Evolutionary conservation across 2,888 invertebrate genomes (phyloP), one percentile per base, ranked within the genome.

Genomic region (Scaptodrosophila latifasciaeformis): DNA sequence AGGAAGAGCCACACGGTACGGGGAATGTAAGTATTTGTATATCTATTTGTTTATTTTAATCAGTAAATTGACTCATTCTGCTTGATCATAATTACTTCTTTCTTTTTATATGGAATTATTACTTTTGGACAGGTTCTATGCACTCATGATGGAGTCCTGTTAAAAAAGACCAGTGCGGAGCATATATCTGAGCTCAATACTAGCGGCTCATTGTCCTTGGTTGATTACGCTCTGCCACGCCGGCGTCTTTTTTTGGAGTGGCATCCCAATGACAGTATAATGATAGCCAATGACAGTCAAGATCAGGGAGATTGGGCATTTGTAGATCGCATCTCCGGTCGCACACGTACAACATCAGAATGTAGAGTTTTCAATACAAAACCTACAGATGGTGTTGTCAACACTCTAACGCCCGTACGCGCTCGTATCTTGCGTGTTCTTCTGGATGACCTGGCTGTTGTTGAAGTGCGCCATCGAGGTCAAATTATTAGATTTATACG

Each of bases 241-340:
- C 86, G 86, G 67, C 89, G 89, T n/a, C 90, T 90, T 60, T 90
- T 89, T 65, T 90, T 96, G 49, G 95, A 95, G 84, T 96, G 95
- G 96, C 91, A 92, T 81, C 93, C 93, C 0, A 91, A 91, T 58
- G 94, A 94, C 82, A 85, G 82, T 53, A 85, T 85, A n/a, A 88
- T 93, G 62, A 93, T 94, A 10, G 89, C 90, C 6, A 92, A 93
- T 67, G 93, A 93, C 66, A 90, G 90, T 1, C 93, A 92, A 75
- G 93, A 93, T 80, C 92, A 93, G 77, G 94, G 94, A 79, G 86
- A 86, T 21, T 95, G 95, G 95, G 93, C 94, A 0, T 88, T 95
- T 52, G 94, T 95, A 13, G 92, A 93, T 76, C 92, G 93, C 37
- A 91, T 86, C 50, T 81, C 84, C 1, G 75, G 80, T 12, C 85